A percentile compares a stretch with the other conserved stretches of the same genome.
phyloP scores from a whole-genome alignment of 2,113 vertebrate species.

The Upupa epops region DNA sequence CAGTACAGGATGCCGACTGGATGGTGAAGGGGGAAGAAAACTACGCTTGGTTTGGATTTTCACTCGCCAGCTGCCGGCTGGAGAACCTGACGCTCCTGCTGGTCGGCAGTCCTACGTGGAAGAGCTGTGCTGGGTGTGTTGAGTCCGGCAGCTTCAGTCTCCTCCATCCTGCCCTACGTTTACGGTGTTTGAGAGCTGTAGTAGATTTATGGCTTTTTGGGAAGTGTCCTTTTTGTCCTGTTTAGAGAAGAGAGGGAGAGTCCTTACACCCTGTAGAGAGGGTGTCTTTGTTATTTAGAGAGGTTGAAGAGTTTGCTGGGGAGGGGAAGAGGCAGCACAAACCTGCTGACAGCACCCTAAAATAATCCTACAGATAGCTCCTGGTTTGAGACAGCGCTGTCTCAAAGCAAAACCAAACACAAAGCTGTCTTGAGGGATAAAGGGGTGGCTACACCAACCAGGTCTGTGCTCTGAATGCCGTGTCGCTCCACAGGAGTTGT shows the following conservation, averaged over 20 bases:
- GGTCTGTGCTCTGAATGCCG: background rate
- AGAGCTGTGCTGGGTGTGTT: slow-evolving; percentile 57
- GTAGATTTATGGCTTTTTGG: background rate
- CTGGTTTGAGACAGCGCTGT: background rate
- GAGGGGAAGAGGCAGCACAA: background rate
- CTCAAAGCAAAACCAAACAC: background rate
- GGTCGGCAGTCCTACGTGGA: slow-evolving; percentile 78
- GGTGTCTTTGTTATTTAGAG: background rate
- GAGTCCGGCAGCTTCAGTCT: background rate
- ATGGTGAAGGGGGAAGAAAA: slow-evolving; percentile 69
- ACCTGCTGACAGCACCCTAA: background rate
- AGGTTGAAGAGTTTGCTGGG: background rate
- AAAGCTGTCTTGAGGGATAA: background rate
- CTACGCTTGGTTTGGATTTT: slow-evolving; percentile 79
- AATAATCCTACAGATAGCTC: background rate
- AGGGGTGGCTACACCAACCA: background rate
- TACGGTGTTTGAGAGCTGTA: background rate
- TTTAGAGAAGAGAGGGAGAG: background rate
- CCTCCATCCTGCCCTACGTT: background rate
- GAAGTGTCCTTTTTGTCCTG: background rate
- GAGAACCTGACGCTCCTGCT: slow-evolving; percentile 64
- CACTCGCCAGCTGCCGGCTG: slow-evolving; percentile 60
- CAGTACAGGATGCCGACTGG: slow-evolving; percentile 71
- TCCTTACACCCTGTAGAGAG: background rate
- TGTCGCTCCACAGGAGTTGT: background rate